These are phyloP conservation scores for Cliona cf. orientalis DNA, from an alignment of 37 sponge, comb jelly and placozoan genomes.

Conservation along the genomic window DNA sequence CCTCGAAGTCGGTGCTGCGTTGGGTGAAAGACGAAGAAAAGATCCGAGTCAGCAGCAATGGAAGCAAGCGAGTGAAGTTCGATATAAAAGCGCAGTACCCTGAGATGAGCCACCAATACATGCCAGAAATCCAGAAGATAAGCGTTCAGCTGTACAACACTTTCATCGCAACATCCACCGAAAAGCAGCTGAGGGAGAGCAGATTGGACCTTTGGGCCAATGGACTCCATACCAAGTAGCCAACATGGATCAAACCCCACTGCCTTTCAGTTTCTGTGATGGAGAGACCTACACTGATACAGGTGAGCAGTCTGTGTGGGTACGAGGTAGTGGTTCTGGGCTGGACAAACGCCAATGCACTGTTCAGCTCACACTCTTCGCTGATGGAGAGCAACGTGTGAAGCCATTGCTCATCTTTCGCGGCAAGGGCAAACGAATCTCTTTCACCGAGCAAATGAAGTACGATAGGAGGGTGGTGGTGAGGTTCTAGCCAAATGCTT, in stretches of 20 bases:
- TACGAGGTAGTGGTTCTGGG: conserved; percentile 47
- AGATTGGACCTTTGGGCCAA: too few relatives aligned
- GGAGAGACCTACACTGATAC: conserved; percentile 40
- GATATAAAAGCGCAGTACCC: background rate
- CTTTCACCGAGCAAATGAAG: conserved; percentile 26
- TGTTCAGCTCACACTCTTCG: conserved; percentile 53
- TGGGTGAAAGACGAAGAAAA: conserved; percentile 6
- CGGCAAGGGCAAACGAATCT: conserved; percentile 45
- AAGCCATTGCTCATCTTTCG: conserved; percentile 49
- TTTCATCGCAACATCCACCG: too few relatives aligned
- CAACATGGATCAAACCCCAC: conserved; percentile 28
- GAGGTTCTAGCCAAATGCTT: conserved; percentile 35
- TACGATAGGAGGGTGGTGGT: conserved; percentile 24
- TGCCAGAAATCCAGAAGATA: too few relatives aligned
- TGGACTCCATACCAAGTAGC: background rate
- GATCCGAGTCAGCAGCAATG: conserved; percentile 12
- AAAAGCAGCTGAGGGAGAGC: too few relatives aligned
- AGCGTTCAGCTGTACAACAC: too few relatives aligned
- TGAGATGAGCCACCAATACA: too few relatives aligned
- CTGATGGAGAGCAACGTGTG: conserved; percentile 56
- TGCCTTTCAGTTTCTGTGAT: conserved; percentile 50
- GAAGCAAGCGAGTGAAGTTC: background rate
- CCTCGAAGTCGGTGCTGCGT: background rate
- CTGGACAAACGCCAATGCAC: conserved; percentile 61
- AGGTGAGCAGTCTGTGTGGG: conserved; percentile 54